A percentile compares a stretch with the other conserved stretches of the same genome.
phyloP scores from a whole-genome alignment of 2,888 invertebrate genomes.

The Polydrusus pterygomalis region DNA sequence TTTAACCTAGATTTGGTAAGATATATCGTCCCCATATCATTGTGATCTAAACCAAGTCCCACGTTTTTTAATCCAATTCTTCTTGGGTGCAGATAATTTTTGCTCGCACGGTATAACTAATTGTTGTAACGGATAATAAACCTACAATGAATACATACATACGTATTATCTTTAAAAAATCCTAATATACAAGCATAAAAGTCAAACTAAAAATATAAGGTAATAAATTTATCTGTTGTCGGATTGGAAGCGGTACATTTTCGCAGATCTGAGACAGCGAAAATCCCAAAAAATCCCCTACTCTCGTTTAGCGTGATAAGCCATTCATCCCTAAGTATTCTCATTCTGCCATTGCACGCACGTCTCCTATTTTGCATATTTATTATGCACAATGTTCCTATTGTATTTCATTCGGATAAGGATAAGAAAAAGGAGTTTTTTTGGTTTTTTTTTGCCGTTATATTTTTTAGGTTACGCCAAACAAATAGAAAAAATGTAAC shows the following conservation, averaged over 20 bases:
- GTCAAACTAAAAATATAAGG: conserved; percentile 3
- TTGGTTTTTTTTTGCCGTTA: not conserved
- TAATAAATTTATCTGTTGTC: conserved; percentile 24
- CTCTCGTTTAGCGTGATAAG: conserved; percentile 26
- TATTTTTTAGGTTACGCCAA: no score
- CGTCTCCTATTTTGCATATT: conserved; percentile 31
- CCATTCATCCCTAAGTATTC: conserved; percentile 13
- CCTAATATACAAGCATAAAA: conserved; percentile 5
- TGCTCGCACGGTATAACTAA: not conserved
- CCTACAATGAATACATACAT: not conserved
- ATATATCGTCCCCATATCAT: no score
- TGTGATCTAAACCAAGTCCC: no score
- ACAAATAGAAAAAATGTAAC: no score
- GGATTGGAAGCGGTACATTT: not conserved
- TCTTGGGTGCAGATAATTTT: no score
- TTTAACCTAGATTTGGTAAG: no score
- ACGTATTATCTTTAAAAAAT: not conserved
- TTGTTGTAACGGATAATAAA: not conserved
- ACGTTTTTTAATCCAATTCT: no score
- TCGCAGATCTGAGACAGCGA: conserved; percentile 21
- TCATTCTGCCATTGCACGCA: conserved; percentile 15
- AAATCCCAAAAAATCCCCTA: conserved; percentile 21
- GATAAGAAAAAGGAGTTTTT: not conserved
- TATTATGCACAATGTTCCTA: conserved; percentile 17
- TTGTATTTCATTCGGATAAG: conserved; percentile 2